phyloP scores from a whole-genome alignment of 2,888 invertebrate species.

The Liopterus haemorrhoidalis region DNA sequence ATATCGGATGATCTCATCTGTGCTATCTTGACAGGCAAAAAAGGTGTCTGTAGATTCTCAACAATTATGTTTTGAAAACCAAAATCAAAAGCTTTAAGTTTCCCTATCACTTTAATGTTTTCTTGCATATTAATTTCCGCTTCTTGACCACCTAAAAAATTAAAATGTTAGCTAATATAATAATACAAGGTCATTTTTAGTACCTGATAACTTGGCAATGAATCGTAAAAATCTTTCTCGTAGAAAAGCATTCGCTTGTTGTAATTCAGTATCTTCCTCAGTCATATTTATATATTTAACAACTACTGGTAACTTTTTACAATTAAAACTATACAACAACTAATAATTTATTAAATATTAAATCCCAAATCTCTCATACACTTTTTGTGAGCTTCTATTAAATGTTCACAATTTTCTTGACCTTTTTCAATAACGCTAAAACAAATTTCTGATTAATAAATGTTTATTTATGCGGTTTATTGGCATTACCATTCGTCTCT shows the following conservation, averaged over 20 bases:
- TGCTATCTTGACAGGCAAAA: conserved; percentile 34
- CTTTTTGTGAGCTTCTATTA: conserved; percentile 93
- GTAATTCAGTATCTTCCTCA: conserved; percentile 5
- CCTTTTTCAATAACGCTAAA: conserved; percentile 85
- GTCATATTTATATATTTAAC: neutral
- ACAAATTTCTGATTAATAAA: conserved; percentile 40
- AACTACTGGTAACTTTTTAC: neutral
- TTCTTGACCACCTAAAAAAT: conserved; percentile 29
- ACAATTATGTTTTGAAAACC: conserved; percentile 40
- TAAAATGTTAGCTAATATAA: neutral
- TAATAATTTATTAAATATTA: conserved; percentile 64
- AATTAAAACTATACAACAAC: neutral
- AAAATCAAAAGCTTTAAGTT: conserved; percentile 38
- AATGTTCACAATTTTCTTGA: conserved; percentile 79
- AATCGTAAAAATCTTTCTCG: conserved; percentile 39
- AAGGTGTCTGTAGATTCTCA: conserved; percentile 39
- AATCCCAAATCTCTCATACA: conserved; percentile 97
- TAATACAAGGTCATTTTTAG: neutral
- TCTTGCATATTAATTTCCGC: conserved; percentile 39
- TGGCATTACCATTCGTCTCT: conserved; percentile 83
- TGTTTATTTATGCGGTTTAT: conserved; percentile 5
- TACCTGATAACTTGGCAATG: conserved; percentile 39
- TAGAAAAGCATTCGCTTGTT: conserved; percentile 32
- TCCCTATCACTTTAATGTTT: conserved; percentile 37
- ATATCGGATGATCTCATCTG: conserved; percentile 40